Percentiles rank a stretch among this genome's conserved stretches.
Evolutionary conservation across 2,113 vertebrate genomes (phyloP).

Genomic region (Aleadryas rufinucha): DNA sequence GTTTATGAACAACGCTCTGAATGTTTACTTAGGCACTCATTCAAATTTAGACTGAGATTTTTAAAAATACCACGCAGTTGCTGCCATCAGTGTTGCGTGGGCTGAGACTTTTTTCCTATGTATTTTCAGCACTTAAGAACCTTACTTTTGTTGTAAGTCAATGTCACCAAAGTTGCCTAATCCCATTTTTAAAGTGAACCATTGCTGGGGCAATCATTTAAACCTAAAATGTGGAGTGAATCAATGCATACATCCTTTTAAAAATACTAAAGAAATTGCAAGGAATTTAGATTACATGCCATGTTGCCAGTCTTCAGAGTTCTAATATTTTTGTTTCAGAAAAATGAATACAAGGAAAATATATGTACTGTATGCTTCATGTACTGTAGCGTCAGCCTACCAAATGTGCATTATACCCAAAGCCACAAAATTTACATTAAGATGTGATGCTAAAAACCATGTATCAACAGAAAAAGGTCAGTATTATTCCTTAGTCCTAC

Average conservation of each 20-base stretch:
- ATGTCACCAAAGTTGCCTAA: background rate
- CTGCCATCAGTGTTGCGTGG: background rate
- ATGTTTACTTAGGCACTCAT: conserved; percentile 14
- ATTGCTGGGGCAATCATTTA: background rate
- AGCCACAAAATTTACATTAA: background rate
- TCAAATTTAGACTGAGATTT: conserved; percentile 13
- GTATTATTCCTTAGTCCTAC: background rate
- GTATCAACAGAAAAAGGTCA: background rate
- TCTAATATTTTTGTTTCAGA: background rate
- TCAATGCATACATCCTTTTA: background rate
- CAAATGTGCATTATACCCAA: background rate
- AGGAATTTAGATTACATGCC: background rate
- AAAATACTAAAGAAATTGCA: background rate
- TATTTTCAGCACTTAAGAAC: background rate
- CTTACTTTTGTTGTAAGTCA: background rate
- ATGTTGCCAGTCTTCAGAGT: background rate
- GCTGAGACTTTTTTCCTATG: background rate
- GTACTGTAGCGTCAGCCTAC: background rate
- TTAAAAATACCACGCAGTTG: background rate
- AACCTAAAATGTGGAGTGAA: background rate
- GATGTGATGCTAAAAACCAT: background rate
- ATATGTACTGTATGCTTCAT: too few species aligned
- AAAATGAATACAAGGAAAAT: conserved; percentile 4
- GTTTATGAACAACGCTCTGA: conserved; percentile 26
- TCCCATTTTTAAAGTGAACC: background rate